phyloP scores from a whole-genome alignment of 2,888 invertebrate genomes.

The Erebia epiphron region DNA sequence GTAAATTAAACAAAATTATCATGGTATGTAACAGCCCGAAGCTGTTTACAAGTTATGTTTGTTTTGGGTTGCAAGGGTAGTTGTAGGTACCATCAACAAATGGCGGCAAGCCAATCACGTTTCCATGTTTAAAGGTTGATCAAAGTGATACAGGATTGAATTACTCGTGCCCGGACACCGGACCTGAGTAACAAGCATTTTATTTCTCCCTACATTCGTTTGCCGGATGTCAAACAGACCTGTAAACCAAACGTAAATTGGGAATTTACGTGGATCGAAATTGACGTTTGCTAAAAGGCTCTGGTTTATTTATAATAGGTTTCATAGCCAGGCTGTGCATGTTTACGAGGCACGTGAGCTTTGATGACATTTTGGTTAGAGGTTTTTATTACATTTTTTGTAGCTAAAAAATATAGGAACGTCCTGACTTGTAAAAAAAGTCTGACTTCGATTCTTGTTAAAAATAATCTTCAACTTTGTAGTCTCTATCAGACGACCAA shows the following conservation, averaged over 20 bases:
- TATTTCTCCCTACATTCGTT: constrained; percentile 62
- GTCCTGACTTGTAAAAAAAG: no score
- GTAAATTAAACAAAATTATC: constrained; percentile 2
- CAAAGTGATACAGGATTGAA: constrained; percentile 74
- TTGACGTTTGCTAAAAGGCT: constrained; percentile 49
- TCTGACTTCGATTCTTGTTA: no score
- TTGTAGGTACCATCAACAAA: constrained; percentile 1
- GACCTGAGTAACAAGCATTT: constrained; percentile 53
- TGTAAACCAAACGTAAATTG: constrained; percentile 70
- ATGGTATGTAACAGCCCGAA: neutral
- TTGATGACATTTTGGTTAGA: constrained; percentile 18
- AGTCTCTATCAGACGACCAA: no score
- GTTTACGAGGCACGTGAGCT: constrained; percentile 28
- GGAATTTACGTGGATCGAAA: constrained; percentile 58
- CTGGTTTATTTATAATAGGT: constrained; percentile 31
- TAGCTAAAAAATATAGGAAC: neutral
- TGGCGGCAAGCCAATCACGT: constrained; percentile 36
- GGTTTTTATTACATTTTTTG: neutral
- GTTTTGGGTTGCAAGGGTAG: neutral
- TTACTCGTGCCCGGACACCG: constrained; percentile 61
- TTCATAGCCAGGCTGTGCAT: constrained; percentile 24
- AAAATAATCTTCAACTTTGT: no score
- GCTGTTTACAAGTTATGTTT: constrained; percentile 1
- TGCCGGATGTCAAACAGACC: constrained; percentile 71
- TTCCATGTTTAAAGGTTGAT: constrained; percentile 55